Percentiles rank a stretch among this genome's conserved stretches.
phyloP scores from a whole-genome alignment of 2,888 invertebrate species.

The Operophtera brumata region DNA sequence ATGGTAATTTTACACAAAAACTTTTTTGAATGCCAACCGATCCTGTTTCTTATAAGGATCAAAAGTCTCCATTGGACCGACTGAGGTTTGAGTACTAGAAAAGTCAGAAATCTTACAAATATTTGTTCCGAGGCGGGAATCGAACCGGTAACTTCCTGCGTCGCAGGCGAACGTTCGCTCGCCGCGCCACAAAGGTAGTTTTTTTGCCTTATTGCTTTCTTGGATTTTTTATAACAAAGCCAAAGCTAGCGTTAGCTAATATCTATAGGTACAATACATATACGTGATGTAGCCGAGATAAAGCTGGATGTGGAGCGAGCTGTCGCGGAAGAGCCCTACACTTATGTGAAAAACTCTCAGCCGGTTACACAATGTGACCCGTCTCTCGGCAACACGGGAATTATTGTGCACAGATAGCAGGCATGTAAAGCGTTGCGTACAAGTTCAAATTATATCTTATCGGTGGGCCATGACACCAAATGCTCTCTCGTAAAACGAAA shows the following conservation, averaged over 20 bases:
- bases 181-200: no score
- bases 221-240: neutral
- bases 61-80: no score
- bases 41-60: no score
- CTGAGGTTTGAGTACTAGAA: no score
- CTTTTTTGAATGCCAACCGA: no score
- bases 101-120: no score
- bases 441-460: conserved; percentile 28
- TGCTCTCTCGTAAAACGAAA: no score
- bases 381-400: conserved; percentile 12
- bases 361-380: conserved; percentile 22
- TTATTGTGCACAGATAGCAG: conserved; percentile 16
- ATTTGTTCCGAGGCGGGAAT: no score
- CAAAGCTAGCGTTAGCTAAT: neutral
- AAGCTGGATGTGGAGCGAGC: conserved; percentile 45
- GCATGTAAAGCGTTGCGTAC: conserved; percentile 17
- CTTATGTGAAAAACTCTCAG: conserved; percentile 34
- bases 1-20: no score
- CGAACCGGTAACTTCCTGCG: no score
- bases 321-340: conserved; percentile 31
- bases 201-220: no score
- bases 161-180: no score
- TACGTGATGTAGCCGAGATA: conserved; percentile 45
- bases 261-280: conserved; percentile 23
- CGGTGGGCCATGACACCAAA: neutral